Evolutionary conservation across 2,113 vertebrate species (phyloP).

Genomic region (Apistogramma diplotaenia): DNA sequence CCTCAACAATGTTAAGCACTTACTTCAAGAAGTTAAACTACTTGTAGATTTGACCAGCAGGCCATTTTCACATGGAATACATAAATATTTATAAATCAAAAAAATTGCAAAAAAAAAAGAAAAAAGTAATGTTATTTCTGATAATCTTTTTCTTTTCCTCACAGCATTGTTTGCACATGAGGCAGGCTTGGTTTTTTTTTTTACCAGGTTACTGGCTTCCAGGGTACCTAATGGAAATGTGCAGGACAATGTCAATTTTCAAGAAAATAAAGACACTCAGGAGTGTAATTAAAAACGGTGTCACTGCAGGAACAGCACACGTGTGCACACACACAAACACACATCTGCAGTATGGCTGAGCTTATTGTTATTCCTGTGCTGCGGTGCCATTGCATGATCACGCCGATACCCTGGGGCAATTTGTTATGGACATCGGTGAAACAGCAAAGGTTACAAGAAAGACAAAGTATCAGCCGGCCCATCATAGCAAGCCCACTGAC

Average conservation of each 20-base stretch:
- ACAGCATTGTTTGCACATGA: background rate
- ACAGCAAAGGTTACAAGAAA: constrained; percentile 58
- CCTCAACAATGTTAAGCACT: background rate
- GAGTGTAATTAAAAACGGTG: constrained; percentile 29
- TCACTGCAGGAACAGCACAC: background rate
- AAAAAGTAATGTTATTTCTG: background rate
- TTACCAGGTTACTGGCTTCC: constrained; percentile 16
- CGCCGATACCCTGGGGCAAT: constrained; percentile 52
- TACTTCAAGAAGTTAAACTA: background rate
- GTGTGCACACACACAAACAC: background rate
- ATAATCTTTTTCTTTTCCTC: background rate
- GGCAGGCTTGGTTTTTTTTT: background rate
- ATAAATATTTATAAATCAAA: constrained; percentile 22
- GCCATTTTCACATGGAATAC: constrained; percentile 29
- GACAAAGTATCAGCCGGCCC: constrained; percentile 48
- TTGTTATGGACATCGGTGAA: constrained; percentile 65
- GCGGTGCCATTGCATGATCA: constrained; percentile 54
- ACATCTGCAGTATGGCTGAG: background rate
- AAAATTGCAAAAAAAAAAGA: too few relatives aligned
- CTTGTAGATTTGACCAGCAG: too few relatives aligned
- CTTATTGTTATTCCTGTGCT: constrained; percentile 41
- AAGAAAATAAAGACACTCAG: background rate
- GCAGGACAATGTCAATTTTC: background rate
- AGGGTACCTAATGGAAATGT: background rate
- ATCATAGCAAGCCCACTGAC: constrained; percentile 45